phyloP scores from a whole-genome alignment of 2,797 vertebrate genomes.

The Oreonectes daqikongensis region DNA sequence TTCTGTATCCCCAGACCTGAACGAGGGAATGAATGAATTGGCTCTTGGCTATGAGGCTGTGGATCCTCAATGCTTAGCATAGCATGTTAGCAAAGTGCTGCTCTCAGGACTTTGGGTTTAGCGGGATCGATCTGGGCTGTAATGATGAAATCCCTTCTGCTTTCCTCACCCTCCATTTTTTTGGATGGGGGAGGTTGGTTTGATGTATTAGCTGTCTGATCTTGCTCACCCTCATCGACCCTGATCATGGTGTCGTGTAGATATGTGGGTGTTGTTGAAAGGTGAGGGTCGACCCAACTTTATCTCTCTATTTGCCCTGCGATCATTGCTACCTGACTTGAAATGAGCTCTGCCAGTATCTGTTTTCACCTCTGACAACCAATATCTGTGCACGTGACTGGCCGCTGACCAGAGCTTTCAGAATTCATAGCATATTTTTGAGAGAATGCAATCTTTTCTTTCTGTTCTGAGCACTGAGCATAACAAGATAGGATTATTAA shows the following conservation, averaged over 20 bases:
- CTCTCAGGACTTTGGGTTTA: slow-evolving; percentile 71
- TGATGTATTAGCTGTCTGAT: slow-evolving; percentile 81
- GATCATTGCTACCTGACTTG: slow-evolving; percentile 39
- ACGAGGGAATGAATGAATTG: slow-evolving; percentile 41
- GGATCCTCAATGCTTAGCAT: slow-evolving; percentile 66
- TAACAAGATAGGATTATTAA: neutral
- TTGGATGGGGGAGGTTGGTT: slow-evolving; percentile 62
- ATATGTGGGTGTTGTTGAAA: slow-evolving; percentile 56
- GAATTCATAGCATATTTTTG: slow-evolving; percentile 11
- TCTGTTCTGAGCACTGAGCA: neutral
- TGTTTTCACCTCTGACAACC: neutral
- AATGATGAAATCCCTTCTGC: slow-evolving; percentile 76
- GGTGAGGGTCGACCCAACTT: slow-evolving; percentile 22
- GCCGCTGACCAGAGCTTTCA: neutral
- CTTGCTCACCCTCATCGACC: slow-evolving; percentile 76
- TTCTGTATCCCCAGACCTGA: slow-evolving; percentile 26
- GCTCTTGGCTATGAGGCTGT: slow-evolving; percentile 29
- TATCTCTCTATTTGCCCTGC: slow-evolving; percentile 34
- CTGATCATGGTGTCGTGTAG: slow-evolving; percentile 72
- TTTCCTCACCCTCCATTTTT: slow-evolving; percentile 33
- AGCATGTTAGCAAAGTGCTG: slow-evolving; percentile 77
- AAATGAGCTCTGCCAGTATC: slow-evolving; percentile 19
- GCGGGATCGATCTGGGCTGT: slow-evolving; percentile 74
- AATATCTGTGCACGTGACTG: neutral
- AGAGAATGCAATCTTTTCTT: neutral